Percentiles rank a stretch among this genome's conserved stretches.
phyloP scores from a whole-genome alignment of 2,113 vertebrate species.

The Ginglymostoma cirratum region DNA sequence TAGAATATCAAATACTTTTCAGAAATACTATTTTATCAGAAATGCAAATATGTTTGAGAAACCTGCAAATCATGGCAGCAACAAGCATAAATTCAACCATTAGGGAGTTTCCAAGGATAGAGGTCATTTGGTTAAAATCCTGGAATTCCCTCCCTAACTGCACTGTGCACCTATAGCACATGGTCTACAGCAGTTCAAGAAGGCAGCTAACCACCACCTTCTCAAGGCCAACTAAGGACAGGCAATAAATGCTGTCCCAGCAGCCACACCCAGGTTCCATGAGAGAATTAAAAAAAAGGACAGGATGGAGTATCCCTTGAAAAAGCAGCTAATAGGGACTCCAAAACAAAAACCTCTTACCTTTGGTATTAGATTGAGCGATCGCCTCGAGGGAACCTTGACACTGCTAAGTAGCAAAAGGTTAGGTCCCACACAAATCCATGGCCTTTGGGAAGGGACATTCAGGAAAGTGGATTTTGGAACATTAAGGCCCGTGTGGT shows the following conservation, averaged over 20 bases:
- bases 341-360: not conserved
- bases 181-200: too few relatives aligned
- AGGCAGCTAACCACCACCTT: too few relatives aligned
- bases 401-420: not conserved
- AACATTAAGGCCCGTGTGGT: not conserved
- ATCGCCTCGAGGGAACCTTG: not conserved
- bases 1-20: not conserved
- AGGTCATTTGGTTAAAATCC: not conserved
- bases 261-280: too few relatives aligned
- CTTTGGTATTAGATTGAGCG: not conserved
- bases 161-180: too few relatives aligned
- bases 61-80: not conserved
- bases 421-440: not conserved
- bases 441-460: not conserved
- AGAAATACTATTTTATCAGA: not conserved
- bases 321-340: not conserved
- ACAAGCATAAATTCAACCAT: not conserved
- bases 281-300: too few relatives aligned
- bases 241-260: too few relatives aligned
- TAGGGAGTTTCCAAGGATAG: not conserved
- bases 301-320: not conserved
- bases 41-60: not conserved
- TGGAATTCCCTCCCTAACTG: too few relatives aligned
- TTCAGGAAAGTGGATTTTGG: not conserved
- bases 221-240: too few relatives aligned